Percentiles rank a stretch among this genome's conserved stretches.
These are phyloP conservation scores for Scaptomyza reducta DNA, from an alignment of 2,888 invertebrate genomes.

Conservation along the genomic window DNA sequence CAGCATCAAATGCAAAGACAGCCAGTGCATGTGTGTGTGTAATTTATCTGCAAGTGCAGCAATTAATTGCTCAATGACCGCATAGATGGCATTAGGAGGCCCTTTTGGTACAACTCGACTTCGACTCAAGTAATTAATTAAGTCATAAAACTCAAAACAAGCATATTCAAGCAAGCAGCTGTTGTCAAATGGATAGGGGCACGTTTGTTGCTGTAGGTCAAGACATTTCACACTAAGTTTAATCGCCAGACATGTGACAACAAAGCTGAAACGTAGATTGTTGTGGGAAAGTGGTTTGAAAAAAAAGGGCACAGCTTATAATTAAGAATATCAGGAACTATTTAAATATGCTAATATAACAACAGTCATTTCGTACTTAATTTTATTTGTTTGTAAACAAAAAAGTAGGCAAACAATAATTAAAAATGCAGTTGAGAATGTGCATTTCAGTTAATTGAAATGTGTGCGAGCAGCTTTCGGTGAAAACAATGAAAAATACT, in stretches of 20 bases:
- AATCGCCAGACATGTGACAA: conserved; percentile 34
- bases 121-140: conserved; percentile 55
- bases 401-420: background rate
- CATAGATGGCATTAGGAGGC: conserved; percentile 14
- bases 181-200: conserved; percentile 1
- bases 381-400: background rate
- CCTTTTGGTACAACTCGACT: conserved; percentile 25
- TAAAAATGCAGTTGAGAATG: background rate
- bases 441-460: background rate
- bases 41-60: conserved; percentile 42
- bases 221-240: conserved; percentile 66
- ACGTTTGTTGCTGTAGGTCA: conserved; percentile 66
- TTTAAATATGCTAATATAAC: background rate
- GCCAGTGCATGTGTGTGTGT: background rate
- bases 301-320: background rate
- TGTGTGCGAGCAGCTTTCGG: background rate
- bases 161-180: conserved; percentile 2
- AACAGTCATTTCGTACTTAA: background rate
- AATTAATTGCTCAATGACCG: conserved; percentile 53
- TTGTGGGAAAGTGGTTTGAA: conserved; percentile 32
- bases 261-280: conserved; percentile 28
- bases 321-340: background rate
- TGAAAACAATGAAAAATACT: conserved; percentile 11
- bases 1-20: conserved; percentile 34
- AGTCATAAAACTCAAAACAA: conserved; percentile 17